These are phyloP conservation scores for Alviniconcha strummeri DNA, from an alignment of 2,888 invertebrate genomes.

Conservation along the genomic window DNA sequence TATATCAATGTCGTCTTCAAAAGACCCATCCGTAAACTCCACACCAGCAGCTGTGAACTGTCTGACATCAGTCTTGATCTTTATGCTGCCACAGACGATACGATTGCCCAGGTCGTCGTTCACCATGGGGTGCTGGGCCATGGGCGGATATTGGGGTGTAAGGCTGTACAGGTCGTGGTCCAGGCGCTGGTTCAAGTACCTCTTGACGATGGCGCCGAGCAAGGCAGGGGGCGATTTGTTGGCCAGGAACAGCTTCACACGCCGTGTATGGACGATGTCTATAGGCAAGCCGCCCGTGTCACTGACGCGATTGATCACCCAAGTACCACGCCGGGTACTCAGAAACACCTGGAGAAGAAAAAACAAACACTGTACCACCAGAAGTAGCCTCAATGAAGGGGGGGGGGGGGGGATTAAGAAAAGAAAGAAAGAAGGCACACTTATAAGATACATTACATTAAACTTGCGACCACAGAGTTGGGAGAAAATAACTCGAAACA, in stretches of 20 bases:
- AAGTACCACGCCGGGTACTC: slow-evolving; percentile 74
- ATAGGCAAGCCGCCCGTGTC: slow-evolving; percentile 60
- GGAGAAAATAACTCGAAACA: too few relatives aligned
- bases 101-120: slow-evolving; percentile 74
- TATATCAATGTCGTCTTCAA: slow-evolving; percentile 49
- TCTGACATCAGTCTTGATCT: slow-evolving; percentile 64
- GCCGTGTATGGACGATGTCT: slow-evolving; percentile 52
- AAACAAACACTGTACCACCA: not conserved
- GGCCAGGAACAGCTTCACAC: slow-evolving; percentile 36
- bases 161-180: slow-evolving; percentile 73
- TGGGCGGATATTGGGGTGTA: slow-evolving; percentile 68
- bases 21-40: slow-evolving; percentile 64
- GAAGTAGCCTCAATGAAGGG: too few relatives aligned
- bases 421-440: too few relatives aligned
- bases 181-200: slow-evolving; percentile 61
- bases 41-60: slow-evolving; percentile 61
- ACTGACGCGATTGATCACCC: slow-evolving; percentile 71
- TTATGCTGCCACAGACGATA: slow-evolving; percentile 69
- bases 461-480: too few relatives aligned
- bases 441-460: too few relatives aligned
- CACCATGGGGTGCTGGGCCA: slow-evolving; percentile 69
- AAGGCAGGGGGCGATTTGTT: slow-evolving; percentile 39
- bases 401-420: too few relatives aligned
- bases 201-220: slow-evolving; percentile 31
- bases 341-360: slow-evolving; percentile 69